Base-by-base conservation (phyloP, 2,113 vertebrate genomes). In the Mionectes macconnelli region DNA sequence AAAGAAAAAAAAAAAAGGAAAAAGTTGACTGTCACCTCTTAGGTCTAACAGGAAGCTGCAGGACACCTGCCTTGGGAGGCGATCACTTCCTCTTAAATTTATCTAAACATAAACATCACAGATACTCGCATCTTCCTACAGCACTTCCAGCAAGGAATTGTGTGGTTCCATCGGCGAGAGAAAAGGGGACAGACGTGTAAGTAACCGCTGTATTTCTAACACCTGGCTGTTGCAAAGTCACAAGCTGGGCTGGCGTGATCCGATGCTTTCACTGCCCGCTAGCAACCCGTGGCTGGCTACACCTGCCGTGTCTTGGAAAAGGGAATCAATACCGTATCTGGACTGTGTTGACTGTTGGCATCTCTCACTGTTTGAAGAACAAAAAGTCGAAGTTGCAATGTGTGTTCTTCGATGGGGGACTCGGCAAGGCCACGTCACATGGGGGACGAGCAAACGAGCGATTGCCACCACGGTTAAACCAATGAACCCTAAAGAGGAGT, bases 191-290 rank as follows among this genome's bases (percentile, higher is more conserved):
- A 42, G 94, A 56, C 31, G 3, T 4, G 1, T 94, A 47, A 84
- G 89, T 77, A 83, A 73, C 78, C 74, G 78, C 89, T 87, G 69
- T 93, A 56, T 89, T 90, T 82, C 81, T 69, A 59, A 93, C 57
- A 79, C 83, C 67, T 39, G 89, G 86, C 82, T 0, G 7, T 70
- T 78, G 88, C 4, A 0, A 59, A 94, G 93, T 89, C 91, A 78
- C 52, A 64, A 67, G 87, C 90, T 69, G 84, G 85, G 91, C 90
- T 83, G 70, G 85, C 4, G 7, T 86, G 86, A 93, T 92, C 85
- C 4, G 45, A 96, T 97, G 97, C 96, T 98, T 97, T 97, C 97
- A 96, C 78, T 94, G 89, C 94, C 93, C 69, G 17, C 89, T 80
- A 93, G 88, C 94, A 94, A 83, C 68, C 92, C 50, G 62, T 84